Base-by-base conservation (phyloP, 2,113 vertebrate species). In the Turnix velox region DNA sequence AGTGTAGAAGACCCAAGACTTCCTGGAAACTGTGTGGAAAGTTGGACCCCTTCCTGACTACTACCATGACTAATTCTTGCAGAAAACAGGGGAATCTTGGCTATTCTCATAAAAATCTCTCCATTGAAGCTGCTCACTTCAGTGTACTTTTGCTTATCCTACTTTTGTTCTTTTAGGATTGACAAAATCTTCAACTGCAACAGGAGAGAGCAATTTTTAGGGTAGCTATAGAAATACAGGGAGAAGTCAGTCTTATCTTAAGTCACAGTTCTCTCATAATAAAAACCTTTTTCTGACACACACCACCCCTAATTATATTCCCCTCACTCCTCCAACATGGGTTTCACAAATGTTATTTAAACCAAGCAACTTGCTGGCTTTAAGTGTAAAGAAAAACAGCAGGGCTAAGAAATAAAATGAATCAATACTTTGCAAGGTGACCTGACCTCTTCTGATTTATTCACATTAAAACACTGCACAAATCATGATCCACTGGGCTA, bases 311-410 rank as follows among this genome's bases (percentile, higher is more conserved):
- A 67, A 19, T 58, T 62, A 55, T 66, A 89, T 97, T 83, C 48
- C n/a, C 55, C 66, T 77, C 94, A 90, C 74, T 93, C 88, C 69
- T 95, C 83, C 68, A 82, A 84, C 48, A 84, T 3, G 12, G 35
- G 84, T 84, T 93, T 87, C 65, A 77, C 37, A 89, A 96, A 84
- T 35, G 16, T 48, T 91, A 80, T 82, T 96, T 96, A 90, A 96
- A 94, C 80, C 54, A 84, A 93, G 39, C 28, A 85, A 55, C n/a
- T 43, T 88, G 48, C 15, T 33, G 92, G 30, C 20, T 48, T 35
- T 2, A 65, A 7, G 31, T 78, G n/a, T 33, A 80, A 48, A 94
- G 77, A 18, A 78, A 81, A 87, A 73, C 11, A 85, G 8, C 51
- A 65, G 11, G 7, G 25, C 48, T 49, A 83, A 62, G 52, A 85